Conservation (phyloP, 2,113 vertebrate genomes). For the Aphelocoma coerulescens region DNA sequence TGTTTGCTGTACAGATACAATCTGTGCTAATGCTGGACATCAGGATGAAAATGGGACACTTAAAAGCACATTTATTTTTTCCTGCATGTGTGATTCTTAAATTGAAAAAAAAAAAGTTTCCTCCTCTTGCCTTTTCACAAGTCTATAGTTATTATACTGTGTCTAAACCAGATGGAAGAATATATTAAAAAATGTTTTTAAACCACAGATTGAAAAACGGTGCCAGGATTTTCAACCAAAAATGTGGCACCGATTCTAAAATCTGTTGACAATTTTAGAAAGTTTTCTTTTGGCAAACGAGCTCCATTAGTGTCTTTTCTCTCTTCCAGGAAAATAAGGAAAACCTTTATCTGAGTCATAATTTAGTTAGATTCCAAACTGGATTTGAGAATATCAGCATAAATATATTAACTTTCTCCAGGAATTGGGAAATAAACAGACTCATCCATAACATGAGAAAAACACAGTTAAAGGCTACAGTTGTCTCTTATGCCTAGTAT, state of each 20-base stretch:
- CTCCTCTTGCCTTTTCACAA: background rate
- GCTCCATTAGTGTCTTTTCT: background rate
- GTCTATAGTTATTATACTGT: background rate
- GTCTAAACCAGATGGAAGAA: conserved; percentile 41
- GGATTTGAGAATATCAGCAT: background rate
- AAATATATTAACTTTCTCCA: background rate
- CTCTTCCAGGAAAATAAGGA: conserved; percentile 30
- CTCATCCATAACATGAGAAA: background rate
- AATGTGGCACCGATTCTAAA: conserved; percentile 42
- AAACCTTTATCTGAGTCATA: background rate
- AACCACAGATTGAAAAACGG: conserved; percentile 16
- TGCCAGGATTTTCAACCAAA: conserved; percentile 51
- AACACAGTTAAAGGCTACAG: background rate
- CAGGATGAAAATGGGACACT: background rate
- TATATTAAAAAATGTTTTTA: conserved; percentile 49
- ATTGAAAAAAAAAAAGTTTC: background rate
- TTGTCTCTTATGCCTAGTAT: background rate
- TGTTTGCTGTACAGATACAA: background rate
- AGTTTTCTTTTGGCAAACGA: conserved; percentile 24
- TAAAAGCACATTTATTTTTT: background rate
- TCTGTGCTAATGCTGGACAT: background rate
- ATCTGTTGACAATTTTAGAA: conserved; percentile 50
- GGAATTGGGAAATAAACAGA: background rate
- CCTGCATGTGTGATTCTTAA: background rate
- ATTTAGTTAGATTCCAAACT: background rate